phyloP scores from a whole-genome alignment of 2,888 invertebrate genomes.

The Napeogenes inachia region DNA sequence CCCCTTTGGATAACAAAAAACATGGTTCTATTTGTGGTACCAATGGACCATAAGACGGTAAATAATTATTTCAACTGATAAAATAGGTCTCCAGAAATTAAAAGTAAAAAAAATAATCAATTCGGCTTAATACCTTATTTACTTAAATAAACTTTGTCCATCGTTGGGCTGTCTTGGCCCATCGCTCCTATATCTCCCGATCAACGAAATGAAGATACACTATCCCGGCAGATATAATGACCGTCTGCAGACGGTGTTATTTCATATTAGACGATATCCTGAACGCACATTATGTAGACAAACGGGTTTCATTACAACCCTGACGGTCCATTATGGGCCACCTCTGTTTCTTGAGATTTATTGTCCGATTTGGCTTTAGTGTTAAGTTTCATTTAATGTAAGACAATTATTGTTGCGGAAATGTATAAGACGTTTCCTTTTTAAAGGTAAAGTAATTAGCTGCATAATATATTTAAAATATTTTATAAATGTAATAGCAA shows the following conservation, averaged over 20 bases:
- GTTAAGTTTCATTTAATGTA: slow-evolving; percentile 8
- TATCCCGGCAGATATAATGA: slow-evolving; percentile 48
- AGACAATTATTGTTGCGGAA: not conserved
- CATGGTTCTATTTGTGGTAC: no score
- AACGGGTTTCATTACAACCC: slow-evolving; percentile 60
- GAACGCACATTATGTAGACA: slow-evolving; percentile 63
- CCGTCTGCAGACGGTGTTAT: slow-evolving; percentile 47
- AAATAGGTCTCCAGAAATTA: no score
- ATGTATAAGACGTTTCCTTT: not conserved
- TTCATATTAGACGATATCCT: slow-evolving; percentile 68
- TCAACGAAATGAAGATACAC: slow-evolving; percentile 47
- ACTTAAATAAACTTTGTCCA: slow-evolving; percentile 6
- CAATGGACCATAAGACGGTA: no score
- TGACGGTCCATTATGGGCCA: slow-evolving; percentile 33
- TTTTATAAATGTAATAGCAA: no score
- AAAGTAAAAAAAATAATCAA: no score
- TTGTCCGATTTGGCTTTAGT: slow-evolving; percentile 15
- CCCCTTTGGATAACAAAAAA: slow-evolving; percentile 1
- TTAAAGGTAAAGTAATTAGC: not conserved
- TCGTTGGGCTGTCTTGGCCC: not conserved
- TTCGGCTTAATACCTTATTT: not conserved
- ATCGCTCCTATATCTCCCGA: slow-evolving; percentile 52
- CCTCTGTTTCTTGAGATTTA: slow-evolving; percentile 28
- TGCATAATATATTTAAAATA: no score
- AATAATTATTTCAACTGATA: no score